These are phyloP conservation scores for Hyperoplus lanceolatus DNA, from an alignment of 2,797 vertebrate species.

Conservation along the genomic window DNA sequence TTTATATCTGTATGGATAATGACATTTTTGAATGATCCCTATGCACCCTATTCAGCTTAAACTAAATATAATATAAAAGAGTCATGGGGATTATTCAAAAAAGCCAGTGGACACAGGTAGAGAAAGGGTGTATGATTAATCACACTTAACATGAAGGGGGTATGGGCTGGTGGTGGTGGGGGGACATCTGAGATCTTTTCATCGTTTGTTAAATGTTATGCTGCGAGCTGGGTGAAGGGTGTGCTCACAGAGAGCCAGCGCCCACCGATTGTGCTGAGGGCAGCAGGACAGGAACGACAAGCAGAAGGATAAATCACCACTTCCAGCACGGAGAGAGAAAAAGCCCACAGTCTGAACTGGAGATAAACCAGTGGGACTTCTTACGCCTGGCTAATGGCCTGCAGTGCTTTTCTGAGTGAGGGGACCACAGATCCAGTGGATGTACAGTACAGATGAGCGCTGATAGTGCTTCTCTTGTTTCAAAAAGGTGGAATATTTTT, in stretches of 20 bases:
- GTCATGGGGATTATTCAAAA: slow-evolving; percentile 42
- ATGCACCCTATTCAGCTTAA: slow-evolving; percentile 3
- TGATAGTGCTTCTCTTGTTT: slow-evolving; percentile 29
- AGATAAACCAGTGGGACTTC: slow-evolving; percentile 76
- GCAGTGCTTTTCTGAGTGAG: slow-evolving; percentile 39
- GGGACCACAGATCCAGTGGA: slow-evolving; percentile 24
- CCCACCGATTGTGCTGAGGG: slow-evolving; percentile 77
- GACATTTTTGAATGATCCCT: too few relatives aligned
- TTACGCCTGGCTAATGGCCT: slow-evolving; percentile 67
- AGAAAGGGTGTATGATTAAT: slow-evolving; percentile 64
- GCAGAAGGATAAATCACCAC: slow-evolving; percentile 76
- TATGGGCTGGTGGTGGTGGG: background rate
- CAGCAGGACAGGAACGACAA: slow-evolving; percentile 72
- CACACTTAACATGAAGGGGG: slow-evolving; percentile 52
- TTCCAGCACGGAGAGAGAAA: slow-evolving; percentile 50
- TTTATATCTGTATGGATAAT: too few relatives aligned
- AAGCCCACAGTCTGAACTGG: slow-evolving; percentile 70
- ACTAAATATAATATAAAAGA: slow-evolving; percentile 14
- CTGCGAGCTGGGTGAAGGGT: slow-evolving; percentile 57
- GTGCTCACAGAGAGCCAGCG: slow-evolving; percentile 62
- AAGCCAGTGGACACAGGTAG: slow-evolving; percentile 49
- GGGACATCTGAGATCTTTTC: slow-evolving; percentile 71
- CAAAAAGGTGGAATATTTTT: slow-evolving; percentile 48
- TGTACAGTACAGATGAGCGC: slow-evolving; percentile 47
- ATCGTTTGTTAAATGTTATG: slow-evolving; percentile 76